Base-by-base conservation (phyloP, 2,113 vertebrate species). In the Albula glossodonta region DNA sequence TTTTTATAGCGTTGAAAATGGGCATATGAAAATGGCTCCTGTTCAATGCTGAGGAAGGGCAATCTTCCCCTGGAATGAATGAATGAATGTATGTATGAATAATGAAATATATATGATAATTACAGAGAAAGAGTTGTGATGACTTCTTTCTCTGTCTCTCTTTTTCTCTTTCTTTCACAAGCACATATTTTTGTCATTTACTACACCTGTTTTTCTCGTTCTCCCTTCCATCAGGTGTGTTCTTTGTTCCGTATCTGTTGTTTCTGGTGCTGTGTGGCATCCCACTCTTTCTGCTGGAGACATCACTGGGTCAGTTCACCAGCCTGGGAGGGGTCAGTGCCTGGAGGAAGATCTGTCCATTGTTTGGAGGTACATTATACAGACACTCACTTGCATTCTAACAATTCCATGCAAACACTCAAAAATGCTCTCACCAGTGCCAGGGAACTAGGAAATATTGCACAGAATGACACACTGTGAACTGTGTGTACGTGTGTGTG, bases 311-410 rank as follows among this genome's bases (percentile, higher is more conserved):
- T 22, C 98, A 99, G 89, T 99, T 97, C 90, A 99, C 97, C 31
- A 98, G 96, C 78, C 95, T 99, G 89, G 96, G 98, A 0, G 97
- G 96, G 0, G 91, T 98, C 51, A 99, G 97, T 0, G 97, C 97
- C 89, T 99, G 98, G 98, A 95, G 94, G 92, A 98, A 97, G 93
- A 97, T 99, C 86, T 98, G 97, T 51, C 98, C 98, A 84, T 94
- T 99, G 92, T 97, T 98, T 81, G 93, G 97, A 95, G 98, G 98
- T 97, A 88, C 91, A n/a, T 10, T 4, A 60, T 31, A 50, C 81
- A 49, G 80, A 51, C 82, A 41, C 86, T 87, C 52, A 19, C 51
- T 41, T 19, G 79, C 12, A 80, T 51, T 49, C 25, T 49, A 51
- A 79, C 41, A 41, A 48, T 80, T 17, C 52, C 48, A 15, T 49